Conservation (phyloP, 2,797 vertebrate species). For the Etheostoma perlongum region DNA sequence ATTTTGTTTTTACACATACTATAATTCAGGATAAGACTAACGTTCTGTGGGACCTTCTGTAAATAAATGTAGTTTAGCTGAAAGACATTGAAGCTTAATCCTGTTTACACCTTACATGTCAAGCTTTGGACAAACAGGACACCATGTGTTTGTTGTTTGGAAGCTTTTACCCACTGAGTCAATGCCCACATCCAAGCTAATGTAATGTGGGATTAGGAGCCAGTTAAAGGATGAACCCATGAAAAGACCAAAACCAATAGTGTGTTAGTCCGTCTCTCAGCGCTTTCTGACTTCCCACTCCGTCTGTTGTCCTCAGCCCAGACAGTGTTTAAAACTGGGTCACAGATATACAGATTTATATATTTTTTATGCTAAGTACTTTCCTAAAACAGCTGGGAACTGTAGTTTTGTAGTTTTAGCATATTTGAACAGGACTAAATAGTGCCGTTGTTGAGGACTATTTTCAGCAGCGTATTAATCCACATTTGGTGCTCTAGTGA, state of each 20-base stretch:
- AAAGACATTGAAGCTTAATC: constrained; percentile 9
- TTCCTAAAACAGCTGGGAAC: background rate
- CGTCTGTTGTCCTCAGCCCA: background rate
- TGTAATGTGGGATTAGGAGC: background rate
- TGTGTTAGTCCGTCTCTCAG: constrained; percentile 8
- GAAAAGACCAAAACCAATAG: constrained; percentile 35
- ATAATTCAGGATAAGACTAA: constrained; percentile 4
- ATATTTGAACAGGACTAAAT: background rate
- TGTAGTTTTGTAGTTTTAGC: background rate
- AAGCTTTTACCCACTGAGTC: background rate
- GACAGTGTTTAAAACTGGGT: constrained; percentile 29
- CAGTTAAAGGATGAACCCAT: constrained; percentile 10
- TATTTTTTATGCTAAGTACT: constrained; percentile 18
- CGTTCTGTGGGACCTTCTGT: background rate
- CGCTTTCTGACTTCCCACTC: constrained; percentile 16
- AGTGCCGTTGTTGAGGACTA: background rate
- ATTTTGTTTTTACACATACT: constrained; percentile 26
- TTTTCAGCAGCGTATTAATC: constrained; percentile 13
- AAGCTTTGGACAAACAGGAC: constrained; percentile 7
- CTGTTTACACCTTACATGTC: background rate
- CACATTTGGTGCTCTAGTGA: background rate
- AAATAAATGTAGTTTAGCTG: constrained; percentile 28
- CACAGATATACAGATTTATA: constrained; percentile 28
- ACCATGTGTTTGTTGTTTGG: background rate
- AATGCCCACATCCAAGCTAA: background rate